A percentile compares a stretch with the other conserved stretches of the same genome.
Evolutionary conservation across 2,113 vertebrate species (phyloP).

Genomic region (Erpornis zantholeuca): DNA sequence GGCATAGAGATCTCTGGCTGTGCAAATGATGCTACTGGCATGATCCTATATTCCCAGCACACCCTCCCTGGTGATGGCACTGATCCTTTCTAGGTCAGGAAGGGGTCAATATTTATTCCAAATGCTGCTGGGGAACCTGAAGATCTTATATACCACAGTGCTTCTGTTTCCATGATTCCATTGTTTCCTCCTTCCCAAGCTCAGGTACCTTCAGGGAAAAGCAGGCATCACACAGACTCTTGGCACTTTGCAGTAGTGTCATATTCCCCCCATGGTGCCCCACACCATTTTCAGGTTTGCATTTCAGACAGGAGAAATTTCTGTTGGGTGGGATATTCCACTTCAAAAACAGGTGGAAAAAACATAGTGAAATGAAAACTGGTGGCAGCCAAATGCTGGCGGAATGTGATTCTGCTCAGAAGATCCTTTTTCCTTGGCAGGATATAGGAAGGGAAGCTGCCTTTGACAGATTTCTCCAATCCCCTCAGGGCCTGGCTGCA

Average conservation of each 20-base stretch:
- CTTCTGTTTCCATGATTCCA: neutral
- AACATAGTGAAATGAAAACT: neutral
- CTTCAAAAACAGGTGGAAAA: neutral
- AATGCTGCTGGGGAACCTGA: neutral
- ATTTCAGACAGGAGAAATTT: neutral
- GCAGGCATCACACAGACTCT: too few relatives aligned
- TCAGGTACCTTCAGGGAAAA: neutral
- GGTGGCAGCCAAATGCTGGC: neutral
- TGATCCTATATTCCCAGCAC: too few relatives aligned
- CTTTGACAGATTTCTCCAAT: neutral
- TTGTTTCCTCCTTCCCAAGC: neutral
- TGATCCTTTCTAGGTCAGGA: neutral
- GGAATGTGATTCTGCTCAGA: neutral
- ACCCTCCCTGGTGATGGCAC: neutral
- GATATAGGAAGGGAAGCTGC: neutral
- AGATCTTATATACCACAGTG: rapidly evolving
- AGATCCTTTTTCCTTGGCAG: neutral
- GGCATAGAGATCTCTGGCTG: neutral
- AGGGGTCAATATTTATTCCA: neutral
- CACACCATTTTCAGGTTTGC: neutral
- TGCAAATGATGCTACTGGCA: neutral
- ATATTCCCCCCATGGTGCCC: neutral
- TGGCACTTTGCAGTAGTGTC: rapidly evolving
- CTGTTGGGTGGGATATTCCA: neutral
- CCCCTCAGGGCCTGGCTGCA: neutral